Conservation (phyloP, 2,888 invertebrate genomes). For the Pardosa pseudoannulata region DNA sequence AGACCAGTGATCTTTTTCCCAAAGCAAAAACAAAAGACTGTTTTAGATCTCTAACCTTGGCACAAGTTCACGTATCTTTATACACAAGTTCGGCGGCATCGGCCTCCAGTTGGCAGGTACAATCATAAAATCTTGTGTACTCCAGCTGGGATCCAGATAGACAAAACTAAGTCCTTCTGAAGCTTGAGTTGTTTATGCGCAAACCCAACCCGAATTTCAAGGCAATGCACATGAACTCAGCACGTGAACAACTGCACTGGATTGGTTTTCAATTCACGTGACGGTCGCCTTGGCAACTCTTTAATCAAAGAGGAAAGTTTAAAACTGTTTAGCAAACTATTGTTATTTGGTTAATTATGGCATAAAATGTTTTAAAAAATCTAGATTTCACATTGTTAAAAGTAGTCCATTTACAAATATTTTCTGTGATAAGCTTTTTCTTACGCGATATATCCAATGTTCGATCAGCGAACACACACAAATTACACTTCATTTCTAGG, state of each 20-base stretch:
- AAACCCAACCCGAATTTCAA: not conserved
- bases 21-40: not conserved
- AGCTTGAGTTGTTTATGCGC: not conserved
- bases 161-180: not conserved
- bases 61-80: not conserved
- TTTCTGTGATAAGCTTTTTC: too few species aligned
- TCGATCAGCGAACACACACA: too few species aligned
- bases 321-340: too few species aligned
- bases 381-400: too few species aligned
- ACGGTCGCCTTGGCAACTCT: not conserved
- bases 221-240: not conserved
- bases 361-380: too few species aligned
- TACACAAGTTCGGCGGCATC: not conserved
- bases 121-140: not conserved
- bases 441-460: too few species aligned
- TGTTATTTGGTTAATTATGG: too few species aligned
- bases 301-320: too few species aligned
- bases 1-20: too few species aligned
- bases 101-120: not conserved
- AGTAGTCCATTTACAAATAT: too few species aligned
- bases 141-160: not conserved
- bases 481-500: too few species aligned
- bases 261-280: not conserved
- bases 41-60: not conserved
- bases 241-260: conserved; percentile 5